Evolutionary conservation across 2,113 vertebrate species (phyloP), one percentile per base, ranked within the genome.

Genomic region (Ptilorrhoa leucosticta): DNA sequence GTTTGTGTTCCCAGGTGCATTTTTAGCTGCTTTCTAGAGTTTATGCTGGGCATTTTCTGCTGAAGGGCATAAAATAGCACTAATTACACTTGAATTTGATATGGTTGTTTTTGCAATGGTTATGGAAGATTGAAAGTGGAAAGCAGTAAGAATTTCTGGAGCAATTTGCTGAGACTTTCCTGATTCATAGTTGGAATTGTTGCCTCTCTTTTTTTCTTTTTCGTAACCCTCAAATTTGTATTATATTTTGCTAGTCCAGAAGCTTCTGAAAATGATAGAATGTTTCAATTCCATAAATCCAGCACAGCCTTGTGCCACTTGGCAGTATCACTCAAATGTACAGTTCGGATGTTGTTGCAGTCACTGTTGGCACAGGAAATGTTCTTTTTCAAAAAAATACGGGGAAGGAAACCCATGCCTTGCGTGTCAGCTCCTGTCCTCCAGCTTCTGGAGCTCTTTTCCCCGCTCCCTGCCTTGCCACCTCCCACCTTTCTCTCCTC

Each of bases 401-500:
- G 0, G 8, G 14, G 15, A 18, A 27, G 5, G 9, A 53, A 44
- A 13, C 11, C 30, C 20, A 24, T 15, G 5, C 17, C 27, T 89
- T 48, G 7, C 15, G 0, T 65, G 37, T 92, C 83, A 85, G 53
- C 45, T 72, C 53, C 23, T 30, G 17, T 48, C 57, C 61, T 80
- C 0, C 28, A 83, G 76, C 44, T 51, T 42, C 82, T 63, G 26
- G 23, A 33, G 35, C 14, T 50, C 33, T 71, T 58, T 20, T 21
- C 37, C 10, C 26, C 19, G 15, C 42, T 51, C 45, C 58, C 33
- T 75, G 65, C 33, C 60, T 75, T 82, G 82, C 73, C 1, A 4
- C 50, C 50, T 96, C 80, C 71, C 48, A 35, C 53, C 66, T 61
- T 75, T 88, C 53, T 88, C 53, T 77, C 45, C 79, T 76, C 76